phyloP scores from a whole-genome alignment of 1,140 invertebrate genomes.

The Gryllus bimaculatus region DNA sequence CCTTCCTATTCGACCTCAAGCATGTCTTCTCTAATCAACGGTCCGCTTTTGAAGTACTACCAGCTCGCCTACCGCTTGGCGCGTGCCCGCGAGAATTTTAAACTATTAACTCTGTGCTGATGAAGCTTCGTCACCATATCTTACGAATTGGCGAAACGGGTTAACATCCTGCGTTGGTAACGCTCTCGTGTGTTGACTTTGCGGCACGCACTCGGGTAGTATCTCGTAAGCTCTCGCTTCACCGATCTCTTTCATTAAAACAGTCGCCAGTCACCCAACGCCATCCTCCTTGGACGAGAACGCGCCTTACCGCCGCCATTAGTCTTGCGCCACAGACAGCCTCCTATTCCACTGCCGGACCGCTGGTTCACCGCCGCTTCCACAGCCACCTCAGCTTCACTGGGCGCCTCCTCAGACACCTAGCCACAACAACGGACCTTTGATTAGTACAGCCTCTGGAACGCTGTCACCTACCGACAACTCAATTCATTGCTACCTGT shows the following conservation, averaged over 20 bases:
- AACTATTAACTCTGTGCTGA: not conserved
- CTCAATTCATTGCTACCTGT: no score
- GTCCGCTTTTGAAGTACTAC: no score
- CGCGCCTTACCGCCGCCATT: not conserved
- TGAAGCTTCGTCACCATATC: not conserved
- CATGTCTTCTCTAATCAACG: not conserved
- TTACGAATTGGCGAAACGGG: not conserved
- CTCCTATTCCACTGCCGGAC: no score
- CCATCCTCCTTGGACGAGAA: not conserved
- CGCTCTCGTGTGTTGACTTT: not conserved
- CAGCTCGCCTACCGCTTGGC: no score
- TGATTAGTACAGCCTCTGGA: no score
- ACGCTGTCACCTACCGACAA: no score
- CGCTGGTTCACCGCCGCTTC: no score
- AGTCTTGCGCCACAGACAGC: not conserved
- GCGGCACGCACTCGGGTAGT: not conserved
- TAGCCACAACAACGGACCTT: no score
- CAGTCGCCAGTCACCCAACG: not conserved
- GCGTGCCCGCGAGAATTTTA: not conserved
- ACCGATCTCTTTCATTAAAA: not conserved
- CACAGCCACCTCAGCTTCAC: no score
- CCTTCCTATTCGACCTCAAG: not conserved
- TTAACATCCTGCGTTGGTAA: not conserved
- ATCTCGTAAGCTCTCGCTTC: no score
- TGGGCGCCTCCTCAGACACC: no score